These are phyloP conservation scores for Choristoneura rosaceana DNA, from an alignment of 2,888 invertebrate genomes.

Conservation along the genomic window DNA sequence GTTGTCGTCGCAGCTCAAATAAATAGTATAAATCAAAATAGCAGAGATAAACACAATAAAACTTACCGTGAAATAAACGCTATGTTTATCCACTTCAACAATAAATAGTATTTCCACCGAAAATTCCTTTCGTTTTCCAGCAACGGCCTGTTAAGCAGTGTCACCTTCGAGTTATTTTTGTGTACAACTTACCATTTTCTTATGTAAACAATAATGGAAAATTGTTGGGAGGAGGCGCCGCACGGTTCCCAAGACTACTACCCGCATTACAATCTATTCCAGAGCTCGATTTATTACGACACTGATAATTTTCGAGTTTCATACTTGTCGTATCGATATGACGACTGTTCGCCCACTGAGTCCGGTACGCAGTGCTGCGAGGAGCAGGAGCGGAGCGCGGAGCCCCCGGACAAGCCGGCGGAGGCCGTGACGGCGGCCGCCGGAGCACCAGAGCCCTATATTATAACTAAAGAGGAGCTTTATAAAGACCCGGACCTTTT, in stretches of 20 bases:
- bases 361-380: slow-evolving; percentile 38
- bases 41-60: slow-evolving; percentile 10
- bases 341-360: slow-evolving; percentile 42
- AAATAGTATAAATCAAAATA: slow-evolving; percentile 38
- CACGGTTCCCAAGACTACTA: slow-evolving; percentile 47
- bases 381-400: slow-evolving; percentile 37
- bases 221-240: slow-evolving; percentile 46
- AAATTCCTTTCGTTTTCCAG: slow-evolving; percentile 13
- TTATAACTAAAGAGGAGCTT: slow-evolving; percentile 21
- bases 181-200: slow-evolving; percentile 34
- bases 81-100: background rate
- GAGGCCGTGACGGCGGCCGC: background rate
- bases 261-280: slow-evolving; percentile 56
- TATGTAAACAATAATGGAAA: slow-evolving; percentile 51
- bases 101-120: slow-evolving; percentile 11
- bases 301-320: slow-evolving; percentile 54
- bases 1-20: slow-evolving; percentile 40
- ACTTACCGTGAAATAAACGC: background rate
- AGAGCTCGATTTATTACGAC: slow-evolving; percentile 55
- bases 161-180: slow-evolving; percentile 33
- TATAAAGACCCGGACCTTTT: slow-evolving; percentile 27
- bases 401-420: slow-evolving; percentile 22
- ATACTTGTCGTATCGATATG: slow-evolving; percentile 45
- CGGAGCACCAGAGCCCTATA: background rate
- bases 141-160: slow-evolving; percentile 4